phyloP scores from a whole-genome alignment of 92 coral and sea anemone genomes.

The Actinostola sp. region DNA sequence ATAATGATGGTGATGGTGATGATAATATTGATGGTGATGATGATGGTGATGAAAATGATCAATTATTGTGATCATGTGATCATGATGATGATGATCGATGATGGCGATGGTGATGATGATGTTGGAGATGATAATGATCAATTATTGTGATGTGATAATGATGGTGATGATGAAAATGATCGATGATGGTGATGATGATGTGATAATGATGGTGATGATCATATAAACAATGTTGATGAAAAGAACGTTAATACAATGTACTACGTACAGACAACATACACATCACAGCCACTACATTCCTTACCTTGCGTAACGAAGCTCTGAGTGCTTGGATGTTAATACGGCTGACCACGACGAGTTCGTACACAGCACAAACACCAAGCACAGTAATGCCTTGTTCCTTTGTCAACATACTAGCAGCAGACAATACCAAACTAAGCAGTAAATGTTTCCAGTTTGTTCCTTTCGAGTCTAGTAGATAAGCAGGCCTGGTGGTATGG shows the following conservation, averaged over 20 bases:
- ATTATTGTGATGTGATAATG: no score
- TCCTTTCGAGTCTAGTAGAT: background rate
- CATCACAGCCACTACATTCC: background rate
- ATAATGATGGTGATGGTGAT: no score
- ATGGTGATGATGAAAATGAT: no score
- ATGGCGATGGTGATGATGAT: no score
- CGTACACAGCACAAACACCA: conserved; percentile 88
- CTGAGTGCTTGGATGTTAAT: conserved; percentile 7
- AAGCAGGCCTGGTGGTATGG: conserved; percentile 4
- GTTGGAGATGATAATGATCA: no score
- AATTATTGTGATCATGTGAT: no score
- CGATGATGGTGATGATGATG: no score
- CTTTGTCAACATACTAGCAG: conserved; percentile 88
- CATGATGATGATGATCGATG: no score
- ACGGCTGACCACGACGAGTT: conserved; percentile 49
- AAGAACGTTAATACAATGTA: background rate
- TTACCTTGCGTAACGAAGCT: conserved; percentile 41
- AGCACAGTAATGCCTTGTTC: conserved; percentile 95
- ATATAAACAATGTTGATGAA: background rate
- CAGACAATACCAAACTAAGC: conserved; percentile 63
- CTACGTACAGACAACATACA: background rate
- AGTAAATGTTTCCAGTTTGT: conserved; percentile 75
- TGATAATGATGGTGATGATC: no score
- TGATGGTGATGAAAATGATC: no score
- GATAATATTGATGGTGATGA: no score